Percentiles rank a stretch among this genome's conserved stretches.
Conservation (phyloP, 92 coral and sea anemone species). For the Palythoa heliodiscus region DNA sequence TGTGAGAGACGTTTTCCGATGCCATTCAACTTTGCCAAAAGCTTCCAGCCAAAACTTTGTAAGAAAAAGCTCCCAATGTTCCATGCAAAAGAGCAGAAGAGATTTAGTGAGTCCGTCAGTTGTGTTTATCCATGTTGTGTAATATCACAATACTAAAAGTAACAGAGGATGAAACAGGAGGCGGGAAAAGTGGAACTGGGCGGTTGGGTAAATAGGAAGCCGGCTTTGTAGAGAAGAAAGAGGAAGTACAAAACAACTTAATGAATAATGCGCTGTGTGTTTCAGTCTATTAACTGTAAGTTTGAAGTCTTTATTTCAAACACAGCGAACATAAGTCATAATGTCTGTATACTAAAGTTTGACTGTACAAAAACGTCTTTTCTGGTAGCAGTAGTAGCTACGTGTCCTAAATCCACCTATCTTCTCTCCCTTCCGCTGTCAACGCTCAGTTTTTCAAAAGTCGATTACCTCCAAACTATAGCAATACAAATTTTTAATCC, state of each 20-base stretch:
- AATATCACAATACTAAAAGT: not conserved
- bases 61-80: not conserved
- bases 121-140: not conserved
- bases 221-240: not conserved
- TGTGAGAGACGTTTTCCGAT: not conserved
- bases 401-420: not conserved
- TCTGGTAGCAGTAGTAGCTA: no score
- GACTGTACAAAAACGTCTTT: not conserved
- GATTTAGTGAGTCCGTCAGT: no score
- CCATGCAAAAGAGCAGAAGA: not conserved
- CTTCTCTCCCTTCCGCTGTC: not conserved
- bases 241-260: not conserved
- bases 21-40: not conserved
- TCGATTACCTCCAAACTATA: no score
- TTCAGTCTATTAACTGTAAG: constrained; percentile 2
- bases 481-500: no score
- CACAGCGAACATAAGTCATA: constrained; percentile 31
- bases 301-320: no score
- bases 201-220: no score
- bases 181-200: no score
- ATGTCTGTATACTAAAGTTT: not conserved
- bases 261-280: constrained; percentile 1
- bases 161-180: no score
- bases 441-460: no score
- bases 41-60: not conserved